Percentiles rank a stretch among this genome's conserved stretches.
These are phyloP conservation scores for Tupiocoris notatus DNA, from an alignment of 2,888 invertebrate genomes.

Conservation along the genomic window DNA sequence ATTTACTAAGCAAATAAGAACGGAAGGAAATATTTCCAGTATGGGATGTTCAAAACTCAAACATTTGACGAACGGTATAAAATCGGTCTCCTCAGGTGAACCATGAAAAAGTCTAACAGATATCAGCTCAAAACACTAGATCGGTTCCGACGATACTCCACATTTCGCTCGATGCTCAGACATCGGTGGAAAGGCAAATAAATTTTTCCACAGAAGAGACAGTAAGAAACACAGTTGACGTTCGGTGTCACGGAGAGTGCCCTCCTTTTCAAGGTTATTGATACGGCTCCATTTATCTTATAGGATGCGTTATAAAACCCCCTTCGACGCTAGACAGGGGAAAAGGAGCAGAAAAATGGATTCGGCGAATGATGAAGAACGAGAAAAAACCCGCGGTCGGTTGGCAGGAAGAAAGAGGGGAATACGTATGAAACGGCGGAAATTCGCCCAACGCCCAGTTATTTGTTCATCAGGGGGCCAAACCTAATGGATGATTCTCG, in stretches of 20 bases:
- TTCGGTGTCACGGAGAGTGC: not conserved
- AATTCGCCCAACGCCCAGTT: not conserved
- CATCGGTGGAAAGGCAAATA: too few relatives aligned
- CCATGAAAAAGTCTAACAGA: too few relatives aligned
- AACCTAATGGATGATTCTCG: constrained; percentile 6
- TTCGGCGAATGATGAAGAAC: constrained; percentile 2
- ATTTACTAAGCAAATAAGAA: too few relatives aligned
- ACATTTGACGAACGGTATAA: too few relatives aligned
- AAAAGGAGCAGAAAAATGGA: constrained; percentile 3
- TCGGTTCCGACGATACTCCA: too few relatives aligned
- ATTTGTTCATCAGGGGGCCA: constrained; percentile 14
- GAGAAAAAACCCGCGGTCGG: not conserved
- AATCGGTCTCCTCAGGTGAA: too few relatives aligned
- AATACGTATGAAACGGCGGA: not conserved
- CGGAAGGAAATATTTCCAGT: too few relatives aligned
- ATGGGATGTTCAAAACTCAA: too few relatives aligned
- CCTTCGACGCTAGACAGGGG: not conserved
- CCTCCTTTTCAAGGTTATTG: not conserved
- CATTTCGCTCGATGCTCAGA: too few relatives aligned
- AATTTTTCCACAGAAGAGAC: too few relatives aligned
- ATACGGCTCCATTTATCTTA: constrained; percentile 16
- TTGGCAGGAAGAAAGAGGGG: not conserved
- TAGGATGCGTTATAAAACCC: constrained; percentile 4
- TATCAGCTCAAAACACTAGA: too few relatives aligned
- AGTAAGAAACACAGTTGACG: too few relatives aligned